phyloP scores from a whole-genome alignment of 2,113 vertebrate species.

The Poeciliopsis prolifica region DNA sequence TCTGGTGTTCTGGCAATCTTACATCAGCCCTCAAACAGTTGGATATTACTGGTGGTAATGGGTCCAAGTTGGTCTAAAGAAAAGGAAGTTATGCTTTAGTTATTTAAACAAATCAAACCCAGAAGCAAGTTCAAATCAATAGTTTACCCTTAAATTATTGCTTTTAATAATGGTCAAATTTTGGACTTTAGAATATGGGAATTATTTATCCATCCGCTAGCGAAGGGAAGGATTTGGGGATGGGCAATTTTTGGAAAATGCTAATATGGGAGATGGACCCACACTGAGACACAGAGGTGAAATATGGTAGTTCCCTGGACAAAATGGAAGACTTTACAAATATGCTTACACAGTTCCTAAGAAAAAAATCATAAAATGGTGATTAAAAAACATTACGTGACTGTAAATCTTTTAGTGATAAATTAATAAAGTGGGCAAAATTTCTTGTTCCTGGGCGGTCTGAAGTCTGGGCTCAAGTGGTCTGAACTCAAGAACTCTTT shows the following conservation, averaged over 20 bases:
- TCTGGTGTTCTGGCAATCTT: slow-evolving; percentile 79
- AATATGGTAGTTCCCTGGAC: too few relatives aligned
- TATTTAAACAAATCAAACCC: not conserved
- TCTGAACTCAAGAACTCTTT: too few relatives aligned
- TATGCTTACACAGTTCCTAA: not conserved
- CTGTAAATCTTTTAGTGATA: not conserved
- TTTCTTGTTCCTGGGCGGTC: too few relatives aligned
- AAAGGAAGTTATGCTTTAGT: not conserved
- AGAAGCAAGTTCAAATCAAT: not conserved
- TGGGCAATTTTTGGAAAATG: too few relatives aligned
- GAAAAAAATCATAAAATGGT: not conserved
- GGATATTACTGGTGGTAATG: slow-evolving; percentile 73
- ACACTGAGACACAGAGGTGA: too few relatives aligned
- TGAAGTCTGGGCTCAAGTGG: too few relatives aligned
- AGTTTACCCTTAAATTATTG: not conserved
- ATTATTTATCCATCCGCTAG: too few relatives aligned
- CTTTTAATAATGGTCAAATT: not conserved
- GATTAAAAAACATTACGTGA: not conserved
- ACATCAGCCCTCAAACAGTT: slow-evolving; percentile 91
- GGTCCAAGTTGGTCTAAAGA: slow-evolving; percentile 69
- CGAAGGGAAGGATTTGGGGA: too few relatives aligned
- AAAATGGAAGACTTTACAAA: too few relatives aligned
- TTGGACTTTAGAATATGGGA: too few relatives aligned
- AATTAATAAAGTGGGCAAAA: too few relatives aligned
- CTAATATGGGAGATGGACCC: too few relatives aligned